These are phyloP conservation scores for Drosophila austrosaltans DNA, from an alignment of 2,888 invertebrate genomes.

Conservation along the genomic window DNA sequence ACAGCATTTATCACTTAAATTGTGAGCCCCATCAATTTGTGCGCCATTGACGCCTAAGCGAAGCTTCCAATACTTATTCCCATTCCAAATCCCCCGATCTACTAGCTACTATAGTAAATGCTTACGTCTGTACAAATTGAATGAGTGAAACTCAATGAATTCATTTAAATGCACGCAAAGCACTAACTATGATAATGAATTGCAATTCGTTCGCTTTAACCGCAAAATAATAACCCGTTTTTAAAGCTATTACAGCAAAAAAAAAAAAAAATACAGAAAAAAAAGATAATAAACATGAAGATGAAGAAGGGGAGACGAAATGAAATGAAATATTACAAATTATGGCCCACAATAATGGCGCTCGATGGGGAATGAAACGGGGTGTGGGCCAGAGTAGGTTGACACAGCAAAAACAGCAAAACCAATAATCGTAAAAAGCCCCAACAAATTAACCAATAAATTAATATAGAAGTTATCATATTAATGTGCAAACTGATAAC, in stretches of 20 bases:
- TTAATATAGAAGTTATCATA: constrained; percentile 76
- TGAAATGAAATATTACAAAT: constrained; percentile 46
- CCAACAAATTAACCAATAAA: constrained; percentile 79
- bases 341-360: constrained; percentile 68
- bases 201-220: constrained; percentile 66
- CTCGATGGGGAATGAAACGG: background rate
- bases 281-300: constrained; percentile 10
- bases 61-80: constrained; percentile 14
- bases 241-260: constrained; percentile 24
- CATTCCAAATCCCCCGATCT: background rate
- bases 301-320: background rate
- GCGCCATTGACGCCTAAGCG: constrained; percentile 17
- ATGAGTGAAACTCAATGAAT: constrained; percentile 75
- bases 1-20: constrained; percentile 26
- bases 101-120: constrained; percentile 54
- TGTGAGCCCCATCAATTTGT: constrained; percentile 2
- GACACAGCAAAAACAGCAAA: constrained; percentile 42
- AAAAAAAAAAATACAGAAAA: constrained; percentile 21
- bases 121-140: constrained; percentile 73
- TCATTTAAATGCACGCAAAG: constrained; percentile 77
- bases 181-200: constrained; percentile 76
- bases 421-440: constrained; percentile 73
- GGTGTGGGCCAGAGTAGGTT: background rate
- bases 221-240: constrained; percentile 76
- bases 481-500: constrained; percentile 73